Evolutionary conservation across 2,113 vertebrate genomes (phyloP).

Genomic region (Psittacula cyanocephala): DNA sequence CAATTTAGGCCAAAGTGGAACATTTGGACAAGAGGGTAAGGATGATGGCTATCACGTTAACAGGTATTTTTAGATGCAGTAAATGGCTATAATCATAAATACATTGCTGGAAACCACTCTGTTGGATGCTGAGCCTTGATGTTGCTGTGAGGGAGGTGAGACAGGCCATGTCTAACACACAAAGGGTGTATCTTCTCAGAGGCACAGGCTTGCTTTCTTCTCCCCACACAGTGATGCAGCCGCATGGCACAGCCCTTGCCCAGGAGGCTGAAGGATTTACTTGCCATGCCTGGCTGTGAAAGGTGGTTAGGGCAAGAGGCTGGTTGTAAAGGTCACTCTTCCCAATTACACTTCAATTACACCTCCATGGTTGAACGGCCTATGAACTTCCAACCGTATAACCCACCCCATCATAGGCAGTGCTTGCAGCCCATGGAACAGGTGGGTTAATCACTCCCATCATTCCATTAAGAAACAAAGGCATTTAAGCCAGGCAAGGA

Average conservation of each 20-base stretch:
- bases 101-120: accelerated
- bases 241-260: not conserved
- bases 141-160: not conserved
- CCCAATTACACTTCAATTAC: not conserved
- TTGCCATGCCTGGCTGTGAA: not conserved
- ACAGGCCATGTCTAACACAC: accelerated
- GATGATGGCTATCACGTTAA: not conserved
- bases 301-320: not conserved
- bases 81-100: not conserved
- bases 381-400: not conserved
- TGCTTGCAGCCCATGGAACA: not conserved
- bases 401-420: not conserved
- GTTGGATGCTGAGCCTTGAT: not conserved
- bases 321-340: not conserved
- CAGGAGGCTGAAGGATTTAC: not conserved
- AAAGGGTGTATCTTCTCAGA: accelerated
- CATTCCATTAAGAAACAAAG: not conserved
- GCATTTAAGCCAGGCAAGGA: not conserved
- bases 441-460: not conserved
- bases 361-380: not conserved
- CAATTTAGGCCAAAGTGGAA: not conserved
- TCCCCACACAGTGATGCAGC: not conserved
- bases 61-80: not conserved
- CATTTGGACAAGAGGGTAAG: conserved; percentile 3
- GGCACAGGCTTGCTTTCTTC: not conserved